A percentile compares a stretch with the other conserved stretches of the same genome.
These are phyloP conservation scores for Lutjanus erythropterus DNA, from an alignment of 2,113 vertebrate species.

Conservation along the genomic window DNA sequence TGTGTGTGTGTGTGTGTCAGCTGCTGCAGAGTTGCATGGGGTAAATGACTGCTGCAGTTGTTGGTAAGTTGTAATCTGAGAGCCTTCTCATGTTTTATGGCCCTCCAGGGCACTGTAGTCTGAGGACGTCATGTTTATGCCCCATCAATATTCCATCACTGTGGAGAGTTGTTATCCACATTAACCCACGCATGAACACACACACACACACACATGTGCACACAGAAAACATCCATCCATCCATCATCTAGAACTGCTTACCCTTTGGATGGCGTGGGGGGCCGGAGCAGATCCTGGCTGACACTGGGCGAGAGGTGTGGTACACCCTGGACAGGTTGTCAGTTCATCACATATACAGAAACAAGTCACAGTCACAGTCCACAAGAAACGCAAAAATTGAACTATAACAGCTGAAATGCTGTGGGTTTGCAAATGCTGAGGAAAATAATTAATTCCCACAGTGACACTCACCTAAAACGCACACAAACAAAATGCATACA, in stretches of 20 bases:
- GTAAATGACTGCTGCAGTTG: conserved; percentile 35
- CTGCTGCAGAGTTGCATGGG: not conserved
- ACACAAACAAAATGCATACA: conserved; percentile 4
- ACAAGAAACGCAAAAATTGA: not conserved
- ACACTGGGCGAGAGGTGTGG: too few species aligned
- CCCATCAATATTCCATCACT: conserved; percentile 64
- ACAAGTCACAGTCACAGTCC: too few species aligned
- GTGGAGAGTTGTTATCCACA: conserved; percentile 39
- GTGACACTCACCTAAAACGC: not conserved
- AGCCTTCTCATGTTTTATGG: conserved; percentile 63
- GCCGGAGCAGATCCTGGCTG: too few species aligned
- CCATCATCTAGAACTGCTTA: too few species aligned
- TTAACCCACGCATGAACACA: conserved; percentile 17
- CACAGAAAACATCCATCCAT: too few species aligned
- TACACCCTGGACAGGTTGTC: too few species aligned
- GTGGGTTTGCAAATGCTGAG: not conserved
- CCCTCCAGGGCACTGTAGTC: conserved; percentile 54
- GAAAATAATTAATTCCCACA: not conserved
- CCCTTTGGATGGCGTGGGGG: too few species aligned
- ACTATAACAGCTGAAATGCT: not conserved
- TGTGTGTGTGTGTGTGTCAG: conserved; percentile 20
- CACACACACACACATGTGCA: not conserved
- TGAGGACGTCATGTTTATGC: conserved; percentile 52
- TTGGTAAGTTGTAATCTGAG: conserved; percentile 48
- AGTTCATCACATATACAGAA: not conserved